A percentile compares a stretch with the other conserved stretches of the same genome.
Conservation (phyloP, 2,113 vertebrate genomes). For the Chionodraco myersi region DNA sequence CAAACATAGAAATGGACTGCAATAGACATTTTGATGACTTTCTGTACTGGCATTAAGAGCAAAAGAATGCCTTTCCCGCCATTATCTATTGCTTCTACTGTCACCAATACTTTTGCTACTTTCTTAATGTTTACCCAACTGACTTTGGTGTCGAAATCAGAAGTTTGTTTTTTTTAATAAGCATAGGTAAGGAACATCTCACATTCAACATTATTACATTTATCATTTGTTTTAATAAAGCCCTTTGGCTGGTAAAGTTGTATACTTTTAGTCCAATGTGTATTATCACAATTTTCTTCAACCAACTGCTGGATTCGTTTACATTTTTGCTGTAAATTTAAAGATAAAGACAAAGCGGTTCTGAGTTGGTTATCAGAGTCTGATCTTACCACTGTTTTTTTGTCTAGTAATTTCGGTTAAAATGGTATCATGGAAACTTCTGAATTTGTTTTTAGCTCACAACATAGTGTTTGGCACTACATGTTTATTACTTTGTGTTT, state of each 20-base stretch:
- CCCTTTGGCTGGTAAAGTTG: background rate
- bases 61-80: no score
- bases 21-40: conserved; percentile 13
- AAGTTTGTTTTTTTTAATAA: background rate
- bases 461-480: background rate
- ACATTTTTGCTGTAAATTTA: background rate
- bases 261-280: background rate
- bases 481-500: conserved; percentile 9
- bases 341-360: background rate
- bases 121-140: conserved; percentile 15
- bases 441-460: background rate
- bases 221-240: conserved; percentile 14
- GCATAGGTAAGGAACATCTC: background rate
- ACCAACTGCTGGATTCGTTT: conserved; percentile 4
- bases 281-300: background rate
- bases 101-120: conserved; percentile 13
- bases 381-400: background rate
- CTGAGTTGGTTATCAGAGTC: no score
- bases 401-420: background rate
- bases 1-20: background rate
- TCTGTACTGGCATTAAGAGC: background rate
- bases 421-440: background rate
- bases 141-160: background rate
- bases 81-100: background rate
- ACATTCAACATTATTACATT: background rate